Evolutionary conservation across 2,797 vertebrate species (phyloP).

Genomic region (Lerista edwardsae): DNA sequence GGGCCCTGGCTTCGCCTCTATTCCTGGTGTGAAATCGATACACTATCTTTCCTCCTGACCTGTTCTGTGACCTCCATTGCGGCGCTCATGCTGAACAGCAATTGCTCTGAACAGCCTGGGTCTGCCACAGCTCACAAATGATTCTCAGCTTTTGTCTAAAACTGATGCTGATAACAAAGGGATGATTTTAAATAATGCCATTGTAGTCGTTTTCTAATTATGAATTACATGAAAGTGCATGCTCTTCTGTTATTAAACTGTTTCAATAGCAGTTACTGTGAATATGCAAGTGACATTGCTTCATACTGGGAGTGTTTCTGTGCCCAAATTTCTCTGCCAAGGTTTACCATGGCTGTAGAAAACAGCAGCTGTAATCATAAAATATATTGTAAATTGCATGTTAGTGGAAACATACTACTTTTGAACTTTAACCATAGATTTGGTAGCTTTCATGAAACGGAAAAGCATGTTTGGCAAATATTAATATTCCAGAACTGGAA

Average conservation of each 20-base stretch:
- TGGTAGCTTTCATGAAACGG: conserved; percentile 33
- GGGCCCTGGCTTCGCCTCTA: conserved; percentile 78
- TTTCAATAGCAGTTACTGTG: conserved; percentile 60
- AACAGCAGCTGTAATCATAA: conserved; percentile 35
- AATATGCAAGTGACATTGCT: conserved; percentile 44
- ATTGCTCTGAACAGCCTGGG: conserved; percentile 89
- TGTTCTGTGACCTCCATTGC: conserved; percentile 88
- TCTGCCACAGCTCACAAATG: conserved; percentile 83
- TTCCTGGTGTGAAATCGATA: conserved; percentile 90
- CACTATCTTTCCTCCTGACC: conserved; percentile 90
- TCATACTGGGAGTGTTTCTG: conserved; percentile 37
- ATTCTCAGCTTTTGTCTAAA: conserved; percentile 82
- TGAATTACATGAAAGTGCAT: conserved; percentile 81
- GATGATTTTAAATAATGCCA: conserved; percentile 80
- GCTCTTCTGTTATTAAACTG: conserved; percentile 72
- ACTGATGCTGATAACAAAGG: conserved; percentile 82
- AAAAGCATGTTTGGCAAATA: not conserved
- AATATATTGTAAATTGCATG: conserved; percentile 22
- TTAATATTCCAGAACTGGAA: not conserved
- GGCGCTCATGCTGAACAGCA: conserved; percentile 86
- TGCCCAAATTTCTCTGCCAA: conserved; percentile 41
- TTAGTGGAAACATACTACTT: conserved; percentile 27
- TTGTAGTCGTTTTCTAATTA: conserved; percentile 83
- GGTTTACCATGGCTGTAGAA: conserved; percentile 50
- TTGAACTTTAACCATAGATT: conserved; percentile 3